These are phyloP conservation scores for Hydrolagus colliei DNA, from an alignment of 2,797 vertebrate species.

Conservation along the genomic window DNA sequence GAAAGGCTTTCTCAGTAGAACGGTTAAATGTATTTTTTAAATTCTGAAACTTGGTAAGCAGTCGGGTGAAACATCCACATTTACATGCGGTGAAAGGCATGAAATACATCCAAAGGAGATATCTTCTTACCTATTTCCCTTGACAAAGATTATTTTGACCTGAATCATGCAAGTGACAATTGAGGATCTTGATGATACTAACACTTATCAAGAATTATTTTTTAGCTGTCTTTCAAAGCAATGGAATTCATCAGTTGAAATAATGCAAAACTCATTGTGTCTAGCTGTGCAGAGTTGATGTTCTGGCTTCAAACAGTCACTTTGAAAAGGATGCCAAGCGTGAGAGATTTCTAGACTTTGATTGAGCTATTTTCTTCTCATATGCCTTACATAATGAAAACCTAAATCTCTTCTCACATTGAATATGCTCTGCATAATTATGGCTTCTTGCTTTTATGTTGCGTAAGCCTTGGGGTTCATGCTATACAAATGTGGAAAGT, in stretches of 20 bases:
- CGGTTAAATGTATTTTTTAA: not conserved
- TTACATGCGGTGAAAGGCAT: not conserved
- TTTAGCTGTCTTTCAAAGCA: not conserved
- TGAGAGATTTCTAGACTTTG: no score
- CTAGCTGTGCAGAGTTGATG: no score
- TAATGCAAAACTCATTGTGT: not conserved
- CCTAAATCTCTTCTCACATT: no score
- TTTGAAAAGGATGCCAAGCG: no score
- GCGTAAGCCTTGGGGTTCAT: no score
- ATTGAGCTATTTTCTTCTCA: no score
- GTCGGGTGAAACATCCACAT: constrained; percentile 5
- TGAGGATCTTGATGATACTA: constrained; percentile 13
- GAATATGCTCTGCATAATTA: no score
- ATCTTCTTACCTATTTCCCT: not conserved
- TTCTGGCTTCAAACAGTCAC: no score
- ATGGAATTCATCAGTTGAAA: not conserved
- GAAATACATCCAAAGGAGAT: not conserved
- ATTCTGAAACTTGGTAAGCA: not conserved
- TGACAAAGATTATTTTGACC: not conserved
- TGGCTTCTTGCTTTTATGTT: no score
- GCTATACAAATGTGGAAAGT: no score
- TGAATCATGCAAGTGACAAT: not conserved
- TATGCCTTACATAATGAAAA: no score
- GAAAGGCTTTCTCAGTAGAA: not conserved
- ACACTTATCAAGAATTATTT: not conserved